A percentile compares a stretch with the other conserved stretches of the same genome.
Conservation (phyloP, 2,888 invertebrate species). For the Cephus sareptanus region DNA sequence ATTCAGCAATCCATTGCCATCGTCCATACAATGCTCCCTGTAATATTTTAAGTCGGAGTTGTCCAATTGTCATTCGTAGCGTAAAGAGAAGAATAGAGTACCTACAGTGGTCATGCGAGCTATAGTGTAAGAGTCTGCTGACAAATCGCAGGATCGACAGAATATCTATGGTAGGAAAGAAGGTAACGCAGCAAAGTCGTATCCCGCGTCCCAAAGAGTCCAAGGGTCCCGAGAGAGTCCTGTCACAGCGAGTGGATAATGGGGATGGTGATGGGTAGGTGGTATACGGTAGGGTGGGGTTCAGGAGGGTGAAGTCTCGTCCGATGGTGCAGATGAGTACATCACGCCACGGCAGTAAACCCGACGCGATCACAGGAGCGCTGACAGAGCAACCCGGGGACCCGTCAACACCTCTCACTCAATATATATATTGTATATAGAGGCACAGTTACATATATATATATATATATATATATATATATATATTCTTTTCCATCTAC, state of each 20-base stretch:
- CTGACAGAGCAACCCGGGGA: constrained; percentile 64
- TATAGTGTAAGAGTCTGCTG: not conserved
- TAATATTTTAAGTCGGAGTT: not conserved
- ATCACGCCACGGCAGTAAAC: constrained; percentile 65
- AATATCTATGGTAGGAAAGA: not conserved
- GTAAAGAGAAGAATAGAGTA: not conserved
- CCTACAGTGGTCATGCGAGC: not conserved
- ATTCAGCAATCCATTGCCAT: not conserved
- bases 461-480: too few species aligned
- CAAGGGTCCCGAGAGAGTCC: constrained; percentile 58
- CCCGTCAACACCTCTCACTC: constrained; percentile 60
- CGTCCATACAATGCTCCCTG: too few species aligned
- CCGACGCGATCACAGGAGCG: constrained; percentile 54
- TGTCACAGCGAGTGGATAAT: constrained; percentile 64
- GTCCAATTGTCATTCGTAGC: not conserved
- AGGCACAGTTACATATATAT: not conserved
- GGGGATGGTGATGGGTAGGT: constrained; percentile 58
- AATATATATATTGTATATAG: not conserved
- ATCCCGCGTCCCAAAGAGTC: constrained; percentile 3
- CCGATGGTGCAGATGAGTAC: constrained; percentile 57
- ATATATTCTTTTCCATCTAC: not conserved
- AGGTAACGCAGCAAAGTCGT: not conserved
- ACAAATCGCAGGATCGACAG: not conserved
- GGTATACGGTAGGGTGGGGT: constrained; percentile 43
- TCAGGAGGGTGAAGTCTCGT: constrained; percentile 20